A percentile compares a stretch with the other conserved stretches of the same genome.
These are phyloP conservation scores for Charanyca ferruginea DNA, from an alignment of 2,888 invertebrate species.

Conservation along the genomic window DNA sequence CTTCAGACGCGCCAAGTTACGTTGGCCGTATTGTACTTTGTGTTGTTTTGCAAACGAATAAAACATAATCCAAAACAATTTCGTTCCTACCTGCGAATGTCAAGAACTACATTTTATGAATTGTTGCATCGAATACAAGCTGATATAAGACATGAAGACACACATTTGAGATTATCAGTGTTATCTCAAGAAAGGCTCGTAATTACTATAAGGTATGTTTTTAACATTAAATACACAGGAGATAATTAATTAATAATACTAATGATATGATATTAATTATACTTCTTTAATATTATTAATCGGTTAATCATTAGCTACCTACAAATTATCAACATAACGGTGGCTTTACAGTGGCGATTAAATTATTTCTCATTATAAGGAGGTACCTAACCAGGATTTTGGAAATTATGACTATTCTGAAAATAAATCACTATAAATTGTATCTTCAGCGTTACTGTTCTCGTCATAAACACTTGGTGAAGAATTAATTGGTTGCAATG, in stretches of 20 bases:
- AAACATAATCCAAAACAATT: slow-evolving; percentile 56
- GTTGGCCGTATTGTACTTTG: too few relatives aligned
- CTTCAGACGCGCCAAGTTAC: too few relatives aligned
- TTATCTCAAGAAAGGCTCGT: slow-evolving; percentile 55
- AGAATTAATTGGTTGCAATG: slow-evolving; percentile 54
- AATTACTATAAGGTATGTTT: slow-evolving; percentile 56
- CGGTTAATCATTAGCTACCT: slow-evolving; percentile 40
- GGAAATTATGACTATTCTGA: slow-evolving; percentile 47
- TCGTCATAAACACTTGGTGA: slow-evolving; percentile 59
- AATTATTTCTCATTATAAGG: slow-evolving; percentile 44
- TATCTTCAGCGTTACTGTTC: slow-evolving; percentile 56
- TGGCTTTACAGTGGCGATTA: slow-evolving; percentile 18
- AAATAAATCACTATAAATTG: slow-evolving; percentile 53
- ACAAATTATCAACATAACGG: slow-evolving; percentile 39
- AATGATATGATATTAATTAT: too few relatives aligned
- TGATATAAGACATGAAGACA: slow-evolving; percentile 52
- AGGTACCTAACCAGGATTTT: slow-evolving; percentile 36
- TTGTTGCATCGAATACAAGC: slow-evolving; percentile 54
- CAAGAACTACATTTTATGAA: slow-evolving; percentile 56
- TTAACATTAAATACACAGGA: slow-evolving; percentile 42
- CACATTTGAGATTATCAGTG: slow-evolving; percentile 38
- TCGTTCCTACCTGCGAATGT: slow-evolving; percentile 52
- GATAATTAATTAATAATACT: slow-evolving; percentile 43
- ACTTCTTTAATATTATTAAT: slow-evolving; percentile 40
- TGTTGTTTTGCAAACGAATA: slow-evolving; percentile 54